Conservation (phyloP, 1,140 invertebrate species). For the Diorhabda elongata region DNA sequence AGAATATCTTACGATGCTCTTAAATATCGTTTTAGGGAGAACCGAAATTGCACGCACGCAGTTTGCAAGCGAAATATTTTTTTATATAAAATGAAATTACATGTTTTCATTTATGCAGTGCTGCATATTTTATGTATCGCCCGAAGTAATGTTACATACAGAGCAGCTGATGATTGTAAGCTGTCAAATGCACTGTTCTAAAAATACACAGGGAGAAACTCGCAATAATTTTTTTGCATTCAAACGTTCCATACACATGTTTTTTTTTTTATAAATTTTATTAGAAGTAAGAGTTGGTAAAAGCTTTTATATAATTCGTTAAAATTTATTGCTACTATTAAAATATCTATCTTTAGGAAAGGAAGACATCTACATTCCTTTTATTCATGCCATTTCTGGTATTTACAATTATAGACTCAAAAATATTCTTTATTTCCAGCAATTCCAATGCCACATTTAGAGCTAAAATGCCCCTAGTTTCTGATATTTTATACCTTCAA, state of each 20-base stretch:
- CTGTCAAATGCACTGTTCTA: background rate
- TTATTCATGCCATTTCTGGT: too few relatives aligned
- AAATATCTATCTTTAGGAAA: too few relatives aligned
- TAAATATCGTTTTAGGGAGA: constrained; percentile 9
- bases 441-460: too few relatives aligned
- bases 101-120: constrained; percentile 1
- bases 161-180: background rate
- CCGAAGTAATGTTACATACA: constrained; percentile 1
- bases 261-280: too few relatives aligned
- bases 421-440: too few relatives aligned
- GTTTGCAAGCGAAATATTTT: constrained; percentile 13
- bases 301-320: too few relatives aligned
- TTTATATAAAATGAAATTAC: constrained; percentile 18
- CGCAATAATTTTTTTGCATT: background rate
- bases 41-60: constrained; percentile 16
- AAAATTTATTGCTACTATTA: too few relatives aligned
- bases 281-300: too few relatives aligned
- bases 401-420: too few relatives aligned
- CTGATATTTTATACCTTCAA: too few relatives aligned
- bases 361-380: too few relatives aligned
- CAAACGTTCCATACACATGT: background rate
- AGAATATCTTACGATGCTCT: constrained; percentile 7
- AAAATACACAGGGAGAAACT: constrained; percentile 1
- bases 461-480: too few relatives aligned
- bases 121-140: constrained; percentile 3